These are phyloP conservation scores for Troides oblongomaculatus DNA, from an alignment of 2,888 invertebrate genomes.

Conservation along the genomic window DNA sequence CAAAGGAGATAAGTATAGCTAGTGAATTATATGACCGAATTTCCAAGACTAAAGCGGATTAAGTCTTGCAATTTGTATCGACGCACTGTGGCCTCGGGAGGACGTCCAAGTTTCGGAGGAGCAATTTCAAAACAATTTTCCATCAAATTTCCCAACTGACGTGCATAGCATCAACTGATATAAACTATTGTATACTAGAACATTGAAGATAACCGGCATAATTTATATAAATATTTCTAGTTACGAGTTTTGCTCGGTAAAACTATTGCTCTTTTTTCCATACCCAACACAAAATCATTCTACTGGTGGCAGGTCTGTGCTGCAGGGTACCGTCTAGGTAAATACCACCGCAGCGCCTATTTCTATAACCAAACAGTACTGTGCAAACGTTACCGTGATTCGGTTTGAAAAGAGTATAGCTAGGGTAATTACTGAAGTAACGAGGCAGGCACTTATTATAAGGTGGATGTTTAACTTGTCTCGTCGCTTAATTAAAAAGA, in stretches of 20 bases:
- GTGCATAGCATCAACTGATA: slow-evolving; percentile 35
- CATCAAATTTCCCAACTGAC: slow-evolving; percentile 65
- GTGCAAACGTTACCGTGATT: too few relatives aligned
- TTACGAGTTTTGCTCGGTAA: neutral
- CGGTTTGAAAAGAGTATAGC: too few relatives aligned
- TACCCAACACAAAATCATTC: too few relatives aligned
- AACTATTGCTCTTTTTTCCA: neutral
- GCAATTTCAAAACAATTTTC: slow-evolving; percentile 71
- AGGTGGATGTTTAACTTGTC: too few relatives aligned
- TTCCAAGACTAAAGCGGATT: slow-evolving; percentile 9
- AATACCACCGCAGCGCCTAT: too few relatives aligned
- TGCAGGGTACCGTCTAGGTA: too few relatives aligned
- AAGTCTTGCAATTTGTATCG: slow-evolving; percentile 19
- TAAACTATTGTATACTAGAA: neutral
- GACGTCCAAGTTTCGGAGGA: slow-evolving; percentile 56
- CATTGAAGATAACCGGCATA: neutral
- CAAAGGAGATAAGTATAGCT: too few relatives aligned
- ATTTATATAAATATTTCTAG: neutral
- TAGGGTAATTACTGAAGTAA: too few relatives aligned
- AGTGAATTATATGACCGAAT: neutral
- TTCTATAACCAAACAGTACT: too few relatives aligned
- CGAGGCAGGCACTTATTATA: too few relatives aligned
- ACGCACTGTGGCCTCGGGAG: slow-evolving; percentile 32
- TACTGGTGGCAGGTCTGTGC: too few relatives aligned
- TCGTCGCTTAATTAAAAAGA: too few relatives aligned